phyloP scores from a whole-genome alignment of 2,888 invertebrate species.

The Tinea trinotella region DNA sequence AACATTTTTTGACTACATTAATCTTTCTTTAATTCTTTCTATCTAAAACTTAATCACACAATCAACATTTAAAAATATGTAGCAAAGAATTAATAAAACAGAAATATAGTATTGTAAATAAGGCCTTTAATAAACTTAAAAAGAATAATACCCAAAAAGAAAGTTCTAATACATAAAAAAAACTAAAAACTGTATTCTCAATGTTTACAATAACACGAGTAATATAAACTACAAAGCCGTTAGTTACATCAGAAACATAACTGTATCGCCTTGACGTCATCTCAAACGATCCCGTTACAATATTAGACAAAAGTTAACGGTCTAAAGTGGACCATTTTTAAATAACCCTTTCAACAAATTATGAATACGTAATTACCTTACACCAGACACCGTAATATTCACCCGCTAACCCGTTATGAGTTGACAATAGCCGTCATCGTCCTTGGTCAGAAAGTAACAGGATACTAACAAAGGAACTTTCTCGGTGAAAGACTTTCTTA shows the following conservation, averaged over 20 bases:
- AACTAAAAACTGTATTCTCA: neutral
- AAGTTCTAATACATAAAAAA: neutral
- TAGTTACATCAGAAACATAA: slow-evolving; percentile 25
- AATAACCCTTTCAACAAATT: slow-evolving; percentile 51
- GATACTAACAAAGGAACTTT: slow-evolving; percentile 52
- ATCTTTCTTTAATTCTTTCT: too few relatives aligned
- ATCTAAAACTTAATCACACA: too few relatives aligned
- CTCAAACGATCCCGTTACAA: slow-evolving; percentile 41
- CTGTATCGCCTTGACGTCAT: slow-evolving; percentile 32
- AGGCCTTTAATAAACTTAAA: neutral
- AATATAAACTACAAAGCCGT: neutral
- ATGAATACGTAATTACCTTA: slow-evolving; percentile 53
- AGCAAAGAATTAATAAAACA: too few relatives aligned
- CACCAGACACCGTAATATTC: slow-evolving; percentile 58
- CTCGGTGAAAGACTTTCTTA: slow-evolving; percentile 47
- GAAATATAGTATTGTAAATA: too few relatives aligned
- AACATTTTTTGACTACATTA: too few relatives aligned
- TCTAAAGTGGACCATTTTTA: slow-evolving; percentile 52
- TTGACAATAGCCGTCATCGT: slow-evolving; percentile 50
- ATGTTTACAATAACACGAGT: neutral
- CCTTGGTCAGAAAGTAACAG: slow-evolving; percentile 51
- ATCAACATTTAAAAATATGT: too few relatives aligned
- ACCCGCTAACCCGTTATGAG: slow-evolving; percentile 36
- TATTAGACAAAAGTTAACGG: slow-evolving; percentile 49
- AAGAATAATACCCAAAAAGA: neutral